Evolutionary conservation across 2,113 vertebrate genomes (phyloP), one percentile per base, ranked within the genome.

Genomic region (Herpetotheres cachinnans): DNA sequence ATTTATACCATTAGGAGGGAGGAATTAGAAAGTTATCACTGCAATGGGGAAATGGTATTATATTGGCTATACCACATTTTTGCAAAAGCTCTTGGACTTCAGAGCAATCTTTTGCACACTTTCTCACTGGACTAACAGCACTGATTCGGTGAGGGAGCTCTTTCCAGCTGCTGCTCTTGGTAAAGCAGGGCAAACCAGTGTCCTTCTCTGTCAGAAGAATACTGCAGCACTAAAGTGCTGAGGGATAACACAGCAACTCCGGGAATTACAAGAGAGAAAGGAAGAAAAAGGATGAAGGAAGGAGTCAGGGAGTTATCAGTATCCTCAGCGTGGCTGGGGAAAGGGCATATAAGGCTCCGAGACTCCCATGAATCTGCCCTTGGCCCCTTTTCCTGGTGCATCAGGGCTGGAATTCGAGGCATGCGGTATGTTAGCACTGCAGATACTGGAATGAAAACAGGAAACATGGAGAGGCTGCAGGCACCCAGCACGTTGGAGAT

Each of bases 391-490:
- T 80, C 84, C 89, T 96, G 81, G 29, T 87, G 16, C 0, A 3
- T 89, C 93, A 72, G 93, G 83, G 70, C 80, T 91, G 95, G 94
- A 94, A 97, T 97, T 49, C 0, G 1, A 89, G 84, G 90, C 84
- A 94, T 6, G 93, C 0, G 4, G 21, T 40, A 12, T 26, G 56
- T 85, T 44, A 93, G 95, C 65, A 29, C 50, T 95, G 87, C 69
- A 90, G 93, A 93, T 46, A 27, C 47, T 71, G 95, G 91, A 96
- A 96, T 87, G 93, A 93, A 95, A 96, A 96, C 91, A 97, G 94
- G 95, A 97, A 96, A 91, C 0, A 4, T 25, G 46, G 69, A 81
- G 67, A 84, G 83, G 86, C 81, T 95, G 86, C 86, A 83, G 62
- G 62, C 94, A 78, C 47, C 20, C 83, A 40, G 69, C 24, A 19